A percentile compares a stretch with the other conserved stretches of the same genome.
Evolutionary conservation across 2,888 invertebrate genomes (phyloP).

Genomic region (Sussaba pulchella): DNA sequence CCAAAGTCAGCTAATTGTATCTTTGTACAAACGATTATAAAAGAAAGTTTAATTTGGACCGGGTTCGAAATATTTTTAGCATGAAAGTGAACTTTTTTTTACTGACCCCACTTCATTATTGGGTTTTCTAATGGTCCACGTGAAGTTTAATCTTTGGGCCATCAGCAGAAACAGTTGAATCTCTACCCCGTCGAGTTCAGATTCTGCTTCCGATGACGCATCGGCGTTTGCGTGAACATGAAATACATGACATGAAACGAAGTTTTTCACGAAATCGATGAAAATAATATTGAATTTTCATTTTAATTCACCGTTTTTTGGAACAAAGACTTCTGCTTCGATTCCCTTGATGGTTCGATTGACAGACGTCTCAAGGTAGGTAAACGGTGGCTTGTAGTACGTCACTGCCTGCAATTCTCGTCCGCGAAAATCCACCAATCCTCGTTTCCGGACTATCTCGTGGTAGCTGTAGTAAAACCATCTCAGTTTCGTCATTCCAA

Average conservation of each 20-base stretch:
- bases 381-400: slow-evolving; percentile 75
- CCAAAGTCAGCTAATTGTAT: no score
- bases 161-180: slow-evolving; percentile 75
- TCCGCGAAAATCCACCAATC: slow-evolving; percentile 72
- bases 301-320: slow-evolving; percentile 70
- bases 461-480: slow-evolving; percentile 63
- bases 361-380: slow-evolving; percentile 71
- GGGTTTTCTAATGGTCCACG: slow-evolving; percentile 75
- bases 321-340: slow-evolving; percentile 70
- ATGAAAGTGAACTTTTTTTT: background rate
- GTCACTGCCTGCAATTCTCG: slow-evolving; percentile 73
- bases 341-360: slow-evolving; percentile 73
- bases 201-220: slow-evolving; percentile 60
- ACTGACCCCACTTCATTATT: slow-evolving; percentile 70
- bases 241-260: no score
- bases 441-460: slow-evolving; percentile 64
- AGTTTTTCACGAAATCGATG: background rate
- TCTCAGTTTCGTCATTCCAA: background rate
- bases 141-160: slow-evolving; percentile 78
- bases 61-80: background rate
- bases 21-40: no score
- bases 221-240: background rate
- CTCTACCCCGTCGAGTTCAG: slow-evolving; percentile 78
- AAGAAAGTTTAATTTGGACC: no score
- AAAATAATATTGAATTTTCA: background rate